Evolutionary conservation across 1,140 invertebrate species (phyloP).

Genomic region (Chironomus tepperi): DNA sequence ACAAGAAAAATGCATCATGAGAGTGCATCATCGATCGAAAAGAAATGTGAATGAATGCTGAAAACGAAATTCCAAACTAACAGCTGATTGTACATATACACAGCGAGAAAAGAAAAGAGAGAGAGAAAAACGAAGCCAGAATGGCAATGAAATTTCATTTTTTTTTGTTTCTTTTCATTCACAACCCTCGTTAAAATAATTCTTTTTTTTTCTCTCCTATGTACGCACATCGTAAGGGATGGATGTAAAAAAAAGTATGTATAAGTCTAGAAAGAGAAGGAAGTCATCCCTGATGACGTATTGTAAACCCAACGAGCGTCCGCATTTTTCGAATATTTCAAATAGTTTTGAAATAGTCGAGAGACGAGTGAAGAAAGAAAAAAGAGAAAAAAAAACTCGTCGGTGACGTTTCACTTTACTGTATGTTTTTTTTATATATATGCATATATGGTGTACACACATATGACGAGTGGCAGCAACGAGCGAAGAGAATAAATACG

Average conservation of each 20-base stretch:
- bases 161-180: not conserved
- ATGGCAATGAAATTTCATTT: slow-evolving; percentile 1
- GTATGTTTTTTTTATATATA: not conserved
- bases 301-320: not conserved
- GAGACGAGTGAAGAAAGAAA: not conserved
- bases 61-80: slow-evolving; percentile 5
- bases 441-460: slow-evolving; percentile 3
- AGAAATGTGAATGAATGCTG: not conserved
- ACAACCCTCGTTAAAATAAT: not conserved
- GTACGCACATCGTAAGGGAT: too few species aligned
- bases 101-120: not conserved
- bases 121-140: not conserved
- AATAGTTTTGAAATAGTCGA: slow-evolving; percentile 23
- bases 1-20: too few species aligned
- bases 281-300: not conserved
- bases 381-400: slow-evolving; percentile 22
- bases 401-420: slow-evolving; percentile 12
- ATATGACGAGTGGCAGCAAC: not conserved
- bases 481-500: not conserved
- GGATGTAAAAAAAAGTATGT: too few species aligned
- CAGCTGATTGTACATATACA: slow-evolving; percentile 1
- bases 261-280: not conserved
- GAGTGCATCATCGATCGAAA: not conserved
- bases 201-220: too few species aligned
- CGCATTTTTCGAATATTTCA: slow-evolving; percentile 16